Base-by-base conservation (phyloP, 2,113 vertebrate species). In the Corynorhinus townsendii region DNA sequence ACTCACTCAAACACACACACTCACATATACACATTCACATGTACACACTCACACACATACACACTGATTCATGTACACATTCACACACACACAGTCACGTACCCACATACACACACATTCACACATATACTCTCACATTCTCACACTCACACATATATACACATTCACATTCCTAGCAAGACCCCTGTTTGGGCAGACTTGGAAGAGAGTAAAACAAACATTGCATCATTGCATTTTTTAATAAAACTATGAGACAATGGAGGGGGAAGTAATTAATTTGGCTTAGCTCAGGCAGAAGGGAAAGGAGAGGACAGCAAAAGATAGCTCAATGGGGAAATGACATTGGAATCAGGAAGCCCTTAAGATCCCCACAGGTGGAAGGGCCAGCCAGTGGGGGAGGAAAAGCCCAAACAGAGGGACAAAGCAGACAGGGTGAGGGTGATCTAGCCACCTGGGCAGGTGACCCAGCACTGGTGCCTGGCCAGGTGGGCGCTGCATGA, bases 401-500 rank as follows among this genome's bases (percentile, higher is more conserved):
- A 7, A 26, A 7, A 9, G 56, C 6, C 2, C 3, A 59, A 6
- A 38, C 4, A 22, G 17, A 38, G 45, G 12, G 11, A 45, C 8
- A 2, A 11, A 19, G 35, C 26, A 33, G 64, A 7, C 38, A n/a
- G 24, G 30, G 59, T 6, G 2, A 7, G 17, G 0, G 10, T 12
- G 49, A 19, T 38, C 43, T 2, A 19, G 59, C 40, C n/a, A 0
- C 35, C 14, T 11, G 28, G 12, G 26, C 28, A 49, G 66, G n/a
- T 5, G 33, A 16, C 0, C 22, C 64, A 6, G 0, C 15, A 15
- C 38, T 8, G 24, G 47, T 16, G 14, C 43, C 19, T 0, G 16
- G 69, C 19, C 28, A 26, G 38, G 49, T 7, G 43, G 94, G 86
- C 0, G 0, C 24, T n/a, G 89, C n/a, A 2, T 0, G 33, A 52